Base-by-base conservation (phyloP, 92 coral and sea anemone species). In the Porites divaricata region DNA sequence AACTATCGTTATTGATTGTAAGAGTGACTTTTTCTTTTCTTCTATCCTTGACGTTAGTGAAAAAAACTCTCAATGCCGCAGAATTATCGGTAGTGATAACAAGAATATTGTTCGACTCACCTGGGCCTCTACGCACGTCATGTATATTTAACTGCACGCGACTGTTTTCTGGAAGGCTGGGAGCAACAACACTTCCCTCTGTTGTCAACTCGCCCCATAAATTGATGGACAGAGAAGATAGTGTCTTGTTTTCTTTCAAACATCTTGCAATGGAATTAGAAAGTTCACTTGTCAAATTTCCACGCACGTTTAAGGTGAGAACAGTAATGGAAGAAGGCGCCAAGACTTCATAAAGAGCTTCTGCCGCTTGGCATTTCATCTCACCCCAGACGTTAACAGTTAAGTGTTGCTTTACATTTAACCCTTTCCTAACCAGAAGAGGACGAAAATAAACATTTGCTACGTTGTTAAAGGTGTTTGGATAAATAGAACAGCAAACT, bases 381-480 rank as follows among this genome's bases (percentile, higher is more conserved):
- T 81, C 85, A 6, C 85, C 78, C 45, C 70, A 81, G 8, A 81
- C 1, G 56, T 45, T 72, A 9, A 72, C 16, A 9, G 78, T 70
- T 35, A 70, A 20, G 7, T 49, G 35, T 24, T 81, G 74, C 45
- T 58, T 0, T 24, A 9, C 6, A 4, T 4, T 20, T 41, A 1
- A 35, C 2, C 9, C 10, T 19, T 9, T 25, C 21, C 19, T 22
- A 1, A 12, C 45, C 52, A 15, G 5, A 35, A 79, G 9, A 2
- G 85, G 52, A 58, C 10, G 13, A 45, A 21, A 63, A 1, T 25
- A 48, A 15, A 0, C 8, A 57, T 17, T 5, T 21, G 9, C 17
- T 14, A 81, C 57, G 57, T 14, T 61, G 21, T 77, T 50, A 1
- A 6, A 19, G 21, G 48, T 14, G 45, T 72, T 56, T 70, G 85